A percentile compares a stretch with the other conserved stretches of the same genome.
phyloP scores from a whole-genome alignment of 2,888 invertebrate species.

The Antitype chi region DNA sequence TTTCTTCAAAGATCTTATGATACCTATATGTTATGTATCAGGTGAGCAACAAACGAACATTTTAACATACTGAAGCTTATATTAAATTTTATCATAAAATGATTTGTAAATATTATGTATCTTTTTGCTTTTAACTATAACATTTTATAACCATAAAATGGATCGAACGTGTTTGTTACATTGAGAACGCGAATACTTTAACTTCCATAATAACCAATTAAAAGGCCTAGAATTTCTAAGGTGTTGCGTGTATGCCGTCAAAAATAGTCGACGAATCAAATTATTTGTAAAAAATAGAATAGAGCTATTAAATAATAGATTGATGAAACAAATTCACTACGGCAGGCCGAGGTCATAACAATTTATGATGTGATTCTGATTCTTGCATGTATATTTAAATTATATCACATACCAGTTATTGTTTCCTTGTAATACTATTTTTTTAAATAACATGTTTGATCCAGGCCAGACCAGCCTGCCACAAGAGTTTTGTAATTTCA shows the following conservation, averaged over 20 bases:
- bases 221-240: constrained; percentile 38
- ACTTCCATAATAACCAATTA: constrained; percentile 5
- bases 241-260: constrained; percentile 8
- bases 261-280: constrained; percentile 28
- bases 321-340: constrained; percentile 19
- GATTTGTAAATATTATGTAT: constrained; percentile 33
- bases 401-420: constrained; percentile 13
- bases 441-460: constrained; percentile 12
- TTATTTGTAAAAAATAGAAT: constrained; percentile 45
- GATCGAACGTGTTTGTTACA: constrained; percentile 11
- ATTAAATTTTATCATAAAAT: constrained; percentile 25
- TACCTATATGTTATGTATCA: not conserved
- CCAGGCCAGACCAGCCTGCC: constrained; percentile 1
- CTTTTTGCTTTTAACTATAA: constrained; percentile 1
- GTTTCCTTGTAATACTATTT: constrained; percentile 24
- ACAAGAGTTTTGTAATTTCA: constrained; percentile 7
- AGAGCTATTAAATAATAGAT: constrained; percentile 36
- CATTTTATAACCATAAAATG: constrained; percentile 2
- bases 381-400: constrained; percentile 38
- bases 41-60: not conserved
- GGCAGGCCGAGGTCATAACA: constrained; percentile 38
- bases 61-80: not conserved
- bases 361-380: constrained; percentile 11
- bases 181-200: constrained; percentile 38
- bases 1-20: not conserved